phyloP scores from a whole-genome alignment of 2,797 vertebrate genomes.

The Melanogrammus aeglefinus region DNA sequence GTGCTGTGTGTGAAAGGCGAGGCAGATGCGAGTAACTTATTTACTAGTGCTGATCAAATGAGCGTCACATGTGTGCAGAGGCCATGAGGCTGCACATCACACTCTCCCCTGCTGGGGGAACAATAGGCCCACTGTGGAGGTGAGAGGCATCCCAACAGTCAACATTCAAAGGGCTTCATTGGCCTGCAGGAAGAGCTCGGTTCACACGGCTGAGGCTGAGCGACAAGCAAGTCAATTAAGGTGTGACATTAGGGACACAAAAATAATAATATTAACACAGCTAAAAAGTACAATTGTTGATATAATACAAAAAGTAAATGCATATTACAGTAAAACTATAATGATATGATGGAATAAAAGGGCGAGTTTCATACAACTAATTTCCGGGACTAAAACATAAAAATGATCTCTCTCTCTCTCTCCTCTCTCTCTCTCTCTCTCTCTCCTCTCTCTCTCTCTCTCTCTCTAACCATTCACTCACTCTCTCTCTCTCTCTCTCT shows the following conservation, averaged over 20 bases:
- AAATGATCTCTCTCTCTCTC: not conserved
- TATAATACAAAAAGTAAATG: too few relatives aligned
- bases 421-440: too few relatives aligned
- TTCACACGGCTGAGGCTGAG: not conserved
- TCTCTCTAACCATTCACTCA: too few relatives aligned
- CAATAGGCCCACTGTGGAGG: slow-evolving; percentile 53
- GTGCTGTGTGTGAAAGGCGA: not conserved
- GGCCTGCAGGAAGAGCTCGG: too few relatives aligned
- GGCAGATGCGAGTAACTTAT: slow-evolving; percentile 20
- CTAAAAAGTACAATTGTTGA: too few relatives aligned
- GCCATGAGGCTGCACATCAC: slow-evolving; percentile 59
- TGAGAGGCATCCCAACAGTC: too few relatives aligned
- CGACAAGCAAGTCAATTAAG: not conserved
- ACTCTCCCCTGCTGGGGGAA: slow-evolving; percentile 54
- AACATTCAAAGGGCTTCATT: too few relatives aligned
- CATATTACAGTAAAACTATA: too few relatives aligned
- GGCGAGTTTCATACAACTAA: not conserved
- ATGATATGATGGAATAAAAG: not conserved
- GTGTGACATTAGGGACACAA: too few relatives aligned
- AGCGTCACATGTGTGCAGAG: slow-evolving; percentile 61
- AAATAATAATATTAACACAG: too few relatives aligned
- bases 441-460: too few relatives aligned
- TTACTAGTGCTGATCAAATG: slow-evolving; percentile 41
- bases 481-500: too few relatives aligned
- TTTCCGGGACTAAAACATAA: not conserved